Evolutionary conservation across 2,888 invertebrate species (phyloP).

Genomic region (Orthonevra nobilis): DNA sequence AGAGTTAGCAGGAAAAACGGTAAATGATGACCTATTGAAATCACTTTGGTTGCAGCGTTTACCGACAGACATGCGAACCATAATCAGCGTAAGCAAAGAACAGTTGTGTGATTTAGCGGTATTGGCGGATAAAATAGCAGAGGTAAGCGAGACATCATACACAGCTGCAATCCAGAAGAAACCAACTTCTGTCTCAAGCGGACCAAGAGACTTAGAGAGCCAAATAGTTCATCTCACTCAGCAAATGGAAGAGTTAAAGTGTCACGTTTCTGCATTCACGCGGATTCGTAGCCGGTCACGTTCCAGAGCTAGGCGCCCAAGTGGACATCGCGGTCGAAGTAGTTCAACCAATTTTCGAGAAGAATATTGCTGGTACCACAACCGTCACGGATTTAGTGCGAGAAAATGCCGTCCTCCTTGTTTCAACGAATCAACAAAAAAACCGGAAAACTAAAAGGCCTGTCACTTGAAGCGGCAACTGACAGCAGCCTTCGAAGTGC

Average conservation of each 20-base stretch:
- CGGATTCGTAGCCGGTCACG: not conserved
- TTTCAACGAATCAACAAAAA: not conserved
- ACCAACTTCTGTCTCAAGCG: too few relatives aligned
- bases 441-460: constrained; percentile 16
- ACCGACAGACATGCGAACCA: constrained; percentile 60
- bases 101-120: constrained; percentile 47
- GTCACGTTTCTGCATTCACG: not conserved
- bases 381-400: constrained; percentile 40
- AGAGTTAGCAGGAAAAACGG: constrained; percentile 61
- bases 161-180: too few relatives aligned
- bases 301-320: not conserved
- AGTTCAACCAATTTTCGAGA: not conserved
- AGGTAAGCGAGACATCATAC: constrained; percentile 38
- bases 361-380: constrained; percentile 18
- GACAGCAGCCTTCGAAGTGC: constrained; percentile 7
- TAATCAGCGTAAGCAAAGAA: constrained; percentile 68
- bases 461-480: constrained; percentile 15
- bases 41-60: constrained; percentile 71
- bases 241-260: not conserved
- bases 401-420: constrained; percentile 44
- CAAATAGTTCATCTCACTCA: not conserved
- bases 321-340: not conserved
- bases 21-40: constrained; percentile 69
- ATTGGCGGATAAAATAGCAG: constrained; percentile 63
- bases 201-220: not conserved